Conservation (phyloP, 2,797 vertebrate species). For the Corythornis leucogaster region DNA sequence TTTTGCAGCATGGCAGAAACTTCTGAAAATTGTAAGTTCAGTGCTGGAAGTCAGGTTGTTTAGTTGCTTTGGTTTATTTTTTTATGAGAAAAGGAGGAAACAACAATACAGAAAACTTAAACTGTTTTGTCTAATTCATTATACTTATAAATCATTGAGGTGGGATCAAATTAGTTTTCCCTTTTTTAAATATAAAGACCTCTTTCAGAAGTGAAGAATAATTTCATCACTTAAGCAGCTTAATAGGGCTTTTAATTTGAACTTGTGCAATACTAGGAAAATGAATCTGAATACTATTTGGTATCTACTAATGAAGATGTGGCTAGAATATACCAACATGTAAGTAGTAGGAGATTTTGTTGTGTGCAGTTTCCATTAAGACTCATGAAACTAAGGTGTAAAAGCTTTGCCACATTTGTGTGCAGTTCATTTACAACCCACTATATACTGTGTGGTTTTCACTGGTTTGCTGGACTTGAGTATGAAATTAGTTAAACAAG, state of each 20-base stretch:
- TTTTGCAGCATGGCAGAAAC: background rate
- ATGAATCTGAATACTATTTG: background rate
- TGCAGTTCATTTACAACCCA: background rate
- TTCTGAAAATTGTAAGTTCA: background rate
- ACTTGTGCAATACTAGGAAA: background rate
- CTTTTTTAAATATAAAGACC: background rate
- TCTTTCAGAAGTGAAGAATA: background rate
- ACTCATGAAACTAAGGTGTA: background rate
- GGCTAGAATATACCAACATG: background rate
- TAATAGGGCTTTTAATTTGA: background rate
- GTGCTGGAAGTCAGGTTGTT: background rate
- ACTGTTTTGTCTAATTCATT: background rate
- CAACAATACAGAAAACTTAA: fast-evolving
- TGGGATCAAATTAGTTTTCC: background rate
- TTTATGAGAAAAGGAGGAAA: background rate
- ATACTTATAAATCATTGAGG: background rate
- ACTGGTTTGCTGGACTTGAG: background rate
- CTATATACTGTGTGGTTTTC: background rate
- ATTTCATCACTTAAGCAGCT: background rate
- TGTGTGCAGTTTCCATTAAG: background rate
- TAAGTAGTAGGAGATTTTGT: background rate
- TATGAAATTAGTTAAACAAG: background rate
- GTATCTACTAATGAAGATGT: background rate
- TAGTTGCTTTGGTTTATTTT: background rate
- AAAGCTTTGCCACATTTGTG: background rate